A percentile compares a stretch with the other conserved stretches of the same genome.
Conservation (phyloP, 1,140 invertebrate genomes). For the Cyrtorhinus lividipennis region DNA sequence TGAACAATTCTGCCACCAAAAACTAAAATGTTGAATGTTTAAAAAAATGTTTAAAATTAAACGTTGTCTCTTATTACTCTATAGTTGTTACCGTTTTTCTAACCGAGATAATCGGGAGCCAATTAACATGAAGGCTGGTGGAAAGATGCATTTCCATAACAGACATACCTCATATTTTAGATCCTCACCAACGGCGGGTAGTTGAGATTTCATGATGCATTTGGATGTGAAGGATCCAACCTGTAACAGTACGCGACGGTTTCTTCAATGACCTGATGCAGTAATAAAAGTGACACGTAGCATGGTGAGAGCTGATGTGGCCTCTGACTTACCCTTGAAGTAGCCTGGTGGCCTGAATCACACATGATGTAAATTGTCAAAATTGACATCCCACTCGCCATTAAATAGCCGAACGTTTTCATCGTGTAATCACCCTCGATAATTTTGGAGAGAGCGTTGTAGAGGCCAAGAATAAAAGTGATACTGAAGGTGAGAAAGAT, state of each 20-base stretch:
- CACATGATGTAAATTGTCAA: constrained; percentile 1
- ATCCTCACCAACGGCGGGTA: background rate
- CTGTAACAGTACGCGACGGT: background rate
- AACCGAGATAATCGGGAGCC: too few species aligned
- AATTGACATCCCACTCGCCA: constrained; percentile 1
- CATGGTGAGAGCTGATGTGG: too few species aligned
- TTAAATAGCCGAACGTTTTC: constrained; percentile 8
- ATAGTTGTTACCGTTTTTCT: too few species aligned
- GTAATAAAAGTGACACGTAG: too few species aligned
- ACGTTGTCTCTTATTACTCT: too few species aligned
- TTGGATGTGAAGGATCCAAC: constrained; percentile 1
- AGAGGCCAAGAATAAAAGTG: constrained; percentile 14
- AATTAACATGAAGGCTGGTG: too few species aligned
- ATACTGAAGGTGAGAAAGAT: constrained; percentile 16
- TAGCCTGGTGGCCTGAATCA: constrained; percentile 9
- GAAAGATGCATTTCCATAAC: too few species aligned
- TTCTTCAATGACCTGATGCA: too few species aligned
- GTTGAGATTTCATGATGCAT: background rate
- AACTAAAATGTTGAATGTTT: too few species aligned
- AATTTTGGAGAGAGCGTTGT: constrained; percentile 10
- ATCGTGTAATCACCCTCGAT: background rate
- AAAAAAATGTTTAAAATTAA: too few species aligned
- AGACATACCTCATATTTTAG: background rate
- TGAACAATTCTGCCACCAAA: too few species aligned
- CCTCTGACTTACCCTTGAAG: constrained; percentile 1